Percentiles rank a stretch among this genome's conserved stretches.
Evolutionary conservation across 2,888 invertebrate species (phyloP).

Genomic region (Leptopterna dolabrata): DNA sequence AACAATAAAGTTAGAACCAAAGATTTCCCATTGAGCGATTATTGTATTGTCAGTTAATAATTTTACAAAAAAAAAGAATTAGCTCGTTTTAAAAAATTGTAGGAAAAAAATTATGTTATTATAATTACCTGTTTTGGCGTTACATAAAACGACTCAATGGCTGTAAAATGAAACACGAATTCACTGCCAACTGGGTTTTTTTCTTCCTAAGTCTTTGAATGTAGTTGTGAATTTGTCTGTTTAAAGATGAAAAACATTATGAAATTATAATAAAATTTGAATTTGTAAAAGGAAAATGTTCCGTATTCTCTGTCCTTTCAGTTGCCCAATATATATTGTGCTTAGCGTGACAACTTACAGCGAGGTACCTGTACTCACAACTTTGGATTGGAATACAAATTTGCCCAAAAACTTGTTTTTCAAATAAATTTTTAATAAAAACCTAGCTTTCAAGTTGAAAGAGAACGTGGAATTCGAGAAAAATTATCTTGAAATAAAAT

Average conservation of each 20-base stretch:
- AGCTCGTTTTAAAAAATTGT: not conserved
- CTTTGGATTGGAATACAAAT: too few relatives aligned
- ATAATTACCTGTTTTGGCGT: not conserved
- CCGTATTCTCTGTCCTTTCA: too few relatives aligned
- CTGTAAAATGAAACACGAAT: conserved; percentile 11
- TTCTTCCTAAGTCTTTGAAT: not conserved
- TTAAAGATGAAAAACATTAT: not conserved
- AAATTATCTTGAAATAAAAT: too few relatives aligned
- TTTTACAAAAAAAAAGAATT: not conserved
- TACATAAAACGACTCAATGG: not conserved
- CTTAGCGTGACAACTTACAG: too few relatives aligned
- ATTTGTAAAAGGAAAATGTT: not conserved
- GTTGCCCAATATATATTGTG: too few relatives aligned
- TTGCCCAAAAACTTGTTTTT: too few relatives aligned
- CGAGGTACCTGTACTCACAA: too few relatives aligned
- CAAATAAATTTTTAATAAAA: too few relatives aligned
- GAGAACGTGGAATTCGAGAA: too few relatives aligned
- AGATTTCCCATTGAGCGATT: not conserved
- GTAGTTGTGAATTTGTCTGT: conserved; percentile 9
- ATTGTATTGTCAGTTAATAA: not conserved
- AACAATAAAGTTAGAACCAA: conserved; percentile 36
- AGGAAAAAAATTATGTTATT: not conserved
- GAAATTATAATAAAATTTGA: not conserved
- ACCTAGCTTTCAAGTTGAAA: too few relatives aligned
- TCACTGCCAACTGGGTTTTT: conserved; percentile 20